Percentiles rank a stretch among this genome's conserved stretches.
Evolutionary conservation across 2,797 vertebrate species (phyloP).

Genomic region (Tarsius wallacei): DNA sequence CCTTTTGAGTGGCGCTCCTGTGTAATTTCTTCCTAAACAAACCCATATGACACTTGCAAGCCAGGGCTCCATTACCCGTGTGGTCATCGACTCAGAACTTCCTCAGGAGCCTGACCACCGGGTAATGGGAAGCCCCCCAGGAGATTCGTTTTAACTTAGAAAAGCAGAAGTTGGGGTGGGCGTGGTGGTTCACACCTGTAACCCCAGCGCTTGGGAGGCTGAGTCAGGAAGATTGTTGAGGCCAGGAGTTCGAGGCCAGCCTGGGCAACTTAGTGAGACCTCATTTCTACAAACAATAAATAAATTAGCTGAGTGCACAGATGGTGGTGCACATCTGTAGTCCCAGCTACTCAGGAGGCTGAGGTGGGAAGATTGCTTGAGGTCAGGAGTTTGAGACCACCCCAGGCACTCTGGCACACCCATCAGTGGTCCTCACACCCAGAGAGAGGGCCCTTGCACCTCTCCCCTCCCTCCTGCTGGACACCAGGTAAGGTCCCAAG

Average conservation of each 20-base stretch:
- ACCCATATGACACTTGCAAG: background rate
- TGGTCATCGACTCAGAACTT: background rate
- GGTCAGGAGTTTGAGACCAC: background rate
- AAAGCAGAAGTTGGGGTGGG: background rate
- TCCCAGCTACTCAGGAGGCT: too few species aligned
- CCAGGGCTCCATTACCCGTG: background rate
- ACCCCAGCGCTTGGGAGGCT: too few species aligned
- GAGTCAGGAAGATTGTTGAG: too few species aligned
- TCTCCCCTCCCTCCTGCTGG: background rate
- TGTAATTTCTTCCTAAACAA: background rate
- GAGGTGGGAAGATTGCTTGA: too few species aligned
- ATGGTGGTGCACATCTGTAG: too few species aligned
- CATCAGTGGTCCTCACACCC: fast-evolving
- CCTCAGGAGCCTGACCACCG: background rate
- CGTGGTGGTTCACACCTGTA: too few species aligned
- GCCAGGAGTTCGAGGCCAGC: too few species aligned
- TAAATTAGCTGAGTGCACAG: too few species aligned
- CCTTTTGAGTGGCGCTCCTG: background rate
- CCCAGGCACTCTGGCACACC: background rate
- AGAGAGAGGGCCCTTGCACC: background rate
- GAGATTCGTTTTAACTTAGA: background rate
- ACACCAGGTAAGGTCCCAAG: background rate
- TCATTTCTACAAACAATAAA: too few species aligned
- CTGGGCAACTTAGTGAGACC: too few species aligned
- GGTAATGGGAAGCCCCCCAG: background rate